These are phyloP conservation scores for Melieria crassipennis DNA, from an alignment of 2,888 invertebrate species.

Conservation along the genomic window DNA sequence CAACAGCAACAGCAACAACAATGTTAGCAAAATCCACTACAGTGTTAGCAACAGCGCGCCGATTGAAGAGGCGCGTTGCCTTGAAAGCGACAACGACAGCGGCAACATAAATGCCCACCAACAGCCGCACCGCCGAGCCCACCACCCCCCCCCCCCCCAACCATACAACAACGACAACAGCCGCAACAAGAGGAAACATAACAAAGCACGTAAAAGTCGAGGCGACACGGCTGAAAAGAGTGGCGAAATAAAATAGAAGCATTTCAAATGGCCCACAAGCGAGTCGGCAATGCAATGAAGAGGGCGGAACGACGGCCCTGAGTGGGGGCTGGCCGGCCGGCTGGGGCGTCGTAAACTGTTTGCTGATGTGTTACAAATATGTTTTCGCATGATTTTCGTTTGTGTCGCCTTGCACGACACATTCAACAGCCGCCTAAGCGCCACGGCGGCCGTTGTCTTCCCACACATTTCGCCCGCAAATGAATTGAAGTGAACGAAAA, in stretches of 20 bases:
- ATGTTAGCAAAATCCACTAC: too few relatives aligned
- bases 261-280: neutral
- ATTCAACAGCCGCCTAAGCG: neutral
- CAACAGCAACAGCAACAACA: too few relatives aligned
- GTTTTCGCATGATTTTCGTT: constrained; percentile 9
- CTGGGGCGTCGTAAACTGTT: constrained; percentile 8
- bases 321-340: neutral
- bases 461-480: neutral
- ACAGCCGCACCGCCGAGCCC: too few relatives aligned
- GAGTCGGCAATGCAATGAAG: neutral
- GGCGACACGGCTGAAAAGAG: neutral
- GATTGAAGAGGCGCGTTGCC: neutral
- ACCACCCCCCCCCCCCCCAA: too few relatives aligned
- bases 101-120: too few relatives aligned
- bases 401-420: neutral
- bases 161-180: too few relatives aligned
- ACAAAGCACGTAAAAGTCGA: too few relatives aligned
- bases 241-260: neutral
- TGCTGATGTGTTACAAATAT: constrained; percentile 22
- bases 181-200: too few relatives aligned
- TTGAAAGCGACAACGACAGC: neutral
- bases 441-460: too few relatives aligned
- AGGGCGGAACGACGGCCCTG: too few relatives aligned
- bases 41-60: too few relatives aligned
- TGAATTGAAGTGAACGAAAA: constrained; percentile 3